Conservation (phyloP, 2,797 vertebrate genomes). For the Coregonus sp. region DNA sequence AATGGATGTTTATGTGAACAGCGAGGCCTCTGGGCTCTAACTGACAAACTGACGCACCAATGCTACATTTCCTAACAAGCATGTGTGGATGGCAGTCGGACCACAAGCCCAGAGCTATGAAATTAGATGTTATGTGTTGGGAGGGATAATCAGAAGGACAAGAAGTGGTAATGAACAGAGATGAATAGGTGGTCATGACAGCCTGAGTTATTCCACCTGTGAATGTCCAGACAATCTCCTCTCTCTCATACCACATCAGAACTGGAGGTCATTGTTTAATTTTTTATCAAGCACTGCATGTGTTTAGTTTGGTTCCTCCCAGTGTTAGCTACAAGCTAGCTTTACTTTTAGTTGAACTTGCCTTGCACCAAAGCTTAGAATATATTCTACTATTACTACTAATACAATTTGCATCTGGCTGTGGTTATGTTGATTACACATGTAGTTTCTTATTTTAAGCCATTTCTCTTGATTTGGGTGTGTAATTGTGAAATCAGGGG, state of each 20-base stretch:
- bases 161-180: slow-evolving; percentile 55
- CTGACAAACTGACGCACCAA: slow-evolving; percentile 15
- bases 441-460: too few species aligned
- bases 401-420: slow-evolving; percentile 17
- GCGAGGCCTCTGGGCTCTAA: slow-evolving; percentile 34
- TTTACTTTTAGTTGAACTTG: background rate
- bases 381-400: background rate
- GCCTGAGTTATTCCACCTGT: slow-evolving; percentile 17
- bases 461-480: slow-evolving; percentile 64
- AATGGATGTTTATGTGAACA: slow-evolving; percentile 52
- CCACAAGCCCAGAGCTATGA: slow-evolving; percentile 38
- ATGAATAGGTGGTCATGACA: slow-evolving; percentile 38
- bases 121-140: slow-evolving; percentile 41
- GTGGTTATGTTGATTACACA: slow-evolving; percentile 62
- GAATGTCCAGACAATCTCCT: slow-evolving; percentile 35
- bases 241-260: background rate
- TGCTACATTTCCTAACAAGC: slow-evolving; percentile 49
- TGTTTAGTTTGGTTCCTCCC: background rate
- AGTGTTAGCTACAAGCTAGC: background rate
- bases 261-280: background rate
- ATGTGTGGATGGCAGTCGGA: slow-evolving; percentile 34
- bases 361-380: background rate
- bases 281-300: background rate
- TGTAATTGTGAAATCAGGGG: slow-evolving; percentile 61
- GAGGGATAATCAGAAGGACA: slow-evolving; percentile 43